phyloP scores from a whole-genome alignment of 2,888 invertebrate genomes.

The Myopa tessellatipennis region DNA sequence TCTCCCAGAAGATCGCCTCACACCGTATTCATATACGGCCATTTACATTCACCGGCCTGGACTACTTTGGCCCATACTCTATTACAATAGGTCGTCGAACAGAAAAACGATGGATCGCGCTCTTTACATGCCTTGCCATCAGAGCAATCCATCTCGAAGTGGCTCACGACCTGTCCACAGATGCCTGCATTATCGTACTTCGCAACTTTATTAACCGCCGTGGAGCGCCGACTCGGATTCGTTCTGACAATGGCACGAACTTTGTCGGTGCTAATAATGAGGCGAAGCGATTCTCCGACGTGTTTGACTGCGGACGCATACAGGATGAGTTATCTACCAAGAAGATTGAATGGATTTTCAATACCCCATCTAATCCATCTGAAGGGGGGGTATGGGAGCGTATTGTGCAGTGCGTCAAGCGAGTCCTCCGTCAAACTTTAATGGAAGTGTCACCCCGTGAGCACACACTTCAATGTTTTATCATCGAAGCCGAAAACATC shows the following conservation, averaged over 20 bases:
- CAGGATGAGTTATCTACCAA: too few relatives aligned
- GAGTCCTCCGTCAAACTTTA: too few relatives aligned
- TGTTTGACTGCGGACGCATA: too few relatives aligned
- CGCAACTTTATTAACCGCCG: conserved; percentile 36
- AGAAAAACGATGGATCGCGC: conserved; percentile 24
- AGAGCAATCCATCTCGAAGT: conserved; percentile 39
- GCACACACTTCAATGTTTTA: too few relatives aligned
- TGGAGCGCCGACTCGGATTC: conserved; percentile 41
- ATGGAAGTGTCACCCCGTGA: too few relatives aligned
- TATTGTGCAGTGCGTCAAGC: too few relatives aligned
- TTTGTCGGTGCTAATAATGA: conserved; percentile 43
- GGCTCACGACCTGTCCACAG: conserved; percentile 33
- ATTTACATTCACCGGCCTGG: conserved; percentile 46
- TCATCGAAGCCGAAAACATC: too few relatives aligned
- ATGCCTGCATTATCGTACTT: conserved; percentile 22
- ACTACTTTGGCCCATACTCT: conserved; percentile 41
- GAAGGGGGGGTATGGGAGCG: too few relatives aligned
- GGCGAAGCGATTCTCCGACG: not conserved
- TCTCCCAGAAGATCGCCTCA: conserved; percentile 36
- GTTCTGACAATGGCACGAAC: conserved; percentile 46
- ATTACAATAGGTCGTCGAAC: conserved; percentile 18
- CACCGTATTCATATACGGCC: conserved; percentile 41
- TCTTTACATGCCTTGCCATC: conserved; percentile 31
- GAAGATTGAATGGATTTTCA: too few relatives aligned
- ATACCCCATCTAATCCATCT: too few relatives aligned